Evolutionary conservation across 2,797 vertebrate species (phyloP), one percentile per base, ranked within the genome.

Genomic region (Iguana delicatissima): DNA sequence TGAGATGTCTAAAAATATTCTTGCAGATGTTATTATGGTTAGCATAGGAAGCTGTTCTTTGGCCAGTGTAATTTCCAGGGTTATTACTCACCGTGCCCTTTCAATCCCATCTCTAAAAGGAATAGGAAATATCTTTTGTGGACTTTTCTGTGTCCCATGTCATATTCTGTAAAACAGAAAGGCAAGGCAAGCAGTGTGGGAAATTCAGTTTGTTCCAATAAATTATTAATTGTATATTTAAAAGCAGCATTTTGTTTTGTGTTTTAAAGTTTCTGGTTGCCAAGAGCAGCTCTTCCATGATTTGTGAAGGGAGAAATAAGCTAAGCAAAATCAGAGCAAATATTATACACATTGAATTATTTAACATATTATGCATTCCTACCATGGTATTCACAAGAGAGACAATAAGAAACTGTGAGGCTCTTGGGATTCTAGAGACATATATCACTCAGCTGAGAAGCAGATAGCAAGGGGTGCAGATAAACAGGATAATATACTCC

Each of bases 161-260:
- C 73, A 77, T 73, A 77, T 67, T 88, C 42, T 69, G 50, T 87
- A 86, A 86, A 92, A 42, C 0, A 0, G 89, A 8, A 86, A 73
- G 52, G 73, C 83, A 14, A 7, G 46, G 67, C 86, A 74, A 90
- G 22, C 57, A 46, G 85, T 69, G 57, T 84, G 73, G 80, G 20
- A 50, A 84, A 79, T 46, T 42, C 29, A 35, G 86, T 80, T 91
- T 87, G 80, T 59, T 72, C 91, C 57, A 42, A 52, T 89, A 89
- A 91, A 89, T 92, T 89, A 86, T 89, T 92, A 20, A 29, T n/a
- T 32, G 83, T 5, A 91, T 92, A 90, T 91, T 93, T 92, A 89
- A 92, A 82, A 79, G 13, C 76, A 46, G 55, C 13, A 18, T 83
- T 86, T 83, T 88, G 59, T 24, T 57, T 81, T 88, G 50, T 89